A percentile compares a stretch with the other conserved stretches of the same genome.
Conservation (phyloP, 2,888 invertebrate genomes). For the Agriotes lineatus region DNA sequence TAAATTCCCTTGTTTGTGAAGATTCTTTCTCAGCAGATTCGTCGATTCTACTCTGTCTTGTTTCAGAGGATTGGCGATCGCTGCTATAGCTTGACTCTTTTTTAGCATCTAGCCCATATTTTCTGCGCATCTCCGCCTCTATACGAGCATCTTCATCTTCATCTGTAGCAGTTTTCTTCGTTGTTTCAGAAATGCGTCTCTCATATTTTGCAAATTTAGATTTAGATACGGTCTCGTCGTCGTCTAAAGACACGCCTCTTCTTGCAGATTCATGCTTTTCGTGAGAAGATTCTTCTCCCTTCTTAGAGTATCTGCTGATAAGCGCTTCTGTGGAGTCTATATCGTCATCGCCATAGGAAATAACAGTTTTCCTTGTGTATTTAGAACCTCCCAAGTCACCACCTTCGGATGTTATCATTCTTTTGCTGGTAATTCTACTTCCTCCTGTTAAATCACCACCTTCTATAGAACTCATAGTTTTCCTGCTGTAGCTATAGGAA, state of each 20-base stretch:
- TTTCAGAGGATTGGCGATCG: background rate
- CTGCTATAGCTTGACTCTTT: constrained; percentile 31
- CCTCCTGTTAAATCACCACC: constrained; percentile 35
- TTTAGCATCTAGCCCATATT: constrained; percentile 48
- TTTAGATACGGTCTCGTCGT: constrained; percentile 26
- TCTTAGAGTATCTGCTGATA: constrained; percentile 32
- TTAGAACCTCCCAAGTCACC: constrained; percentile 23
- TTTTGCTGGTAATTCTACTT: constrained; percentile 34
- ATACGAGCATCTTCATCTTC: constrained; percentile 46
- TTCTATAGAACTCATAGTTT: constrained; percentile 46
- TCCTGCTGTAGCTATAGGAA: constrained; percentile 53
- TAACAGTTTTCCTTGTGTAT: constrained; percentile 29
- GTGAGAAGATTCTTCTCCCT: constrained; percentile 10
- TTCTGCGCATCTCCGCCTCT: constrained; percentile 49
- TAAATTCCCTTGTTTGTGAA: background rate
- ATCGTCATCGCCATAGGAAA: constrained; percentile 27
- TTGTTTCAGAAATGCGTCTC: constrained; percentile 31
- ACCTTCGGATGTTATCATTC: constrained; percentile 23
- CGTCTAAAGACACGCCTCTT: constrained; percentile 24
- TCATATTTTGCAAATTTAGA: constrained; percentile 40
- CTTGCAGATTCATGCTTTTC: constrained; percentile 28
- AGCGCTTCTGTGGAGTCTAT: constrained; percentile 19
- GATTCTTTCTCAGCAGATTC: background rate
- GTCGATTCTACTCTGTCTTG: background rate
- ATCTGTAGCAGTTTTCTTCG: constrained; percentile 30